These are phyloP conservation scores for Cerastoderma edule DNA, from an alignment of 2,888 invertebrate genomes.

Conservation along the genomic window DNA sequence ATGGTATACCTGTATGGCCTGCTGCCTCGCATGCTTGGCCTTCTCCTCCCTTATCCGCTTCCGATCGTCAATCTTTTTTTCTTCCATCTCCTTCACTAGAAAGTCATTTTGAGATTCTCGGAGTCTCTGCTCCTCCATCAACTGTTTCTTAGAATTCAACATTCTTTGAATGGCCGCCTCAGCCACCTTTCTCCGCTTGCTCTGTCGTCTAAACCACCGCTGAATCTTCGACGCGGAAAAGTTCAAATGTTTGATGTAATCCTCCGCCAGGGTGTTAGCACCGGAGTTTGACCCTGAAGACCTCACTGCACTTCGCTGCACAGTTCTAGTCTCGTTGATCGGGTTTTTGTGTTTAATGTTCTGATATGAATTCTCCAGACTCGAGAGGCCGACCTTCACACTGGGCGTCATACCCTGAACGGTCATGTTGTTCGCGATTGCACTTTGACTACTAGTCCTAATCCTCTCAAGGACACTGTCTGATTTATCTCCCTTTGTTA, in stretches of 20 bases:
- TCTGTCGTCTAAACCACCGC: conserved; percentile 78
- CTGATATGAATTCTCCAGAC: conserved; percentile 82
- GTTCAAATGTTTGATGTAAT: conserved; percentile 76
- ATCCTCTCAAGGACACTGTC: conserved; percentile 33
- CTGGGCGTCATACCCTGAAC: conserved; percentile 74
- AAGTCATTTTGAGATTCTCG: conserved; percentile 63
- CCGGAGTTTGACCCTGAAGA: conserved; percentile 39
- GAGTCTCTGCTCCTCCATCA: conserved; percentile 66
- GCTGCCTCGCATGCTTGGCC: conserved; percentile 78
- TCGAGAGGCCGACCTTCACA: conserved; percentile 78
- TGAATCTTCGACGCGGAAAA: conserved; percentile 80
- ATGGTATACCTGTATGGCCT: conserved; percentile 82
- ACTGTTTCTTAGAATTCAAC: conserved; percentile 76
- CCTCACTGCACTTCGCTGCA: conserved; percentile 25
- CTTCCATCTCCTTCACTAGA: conserved; percentile 65
- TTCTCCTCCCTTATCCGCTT: conserved; percentile 78
- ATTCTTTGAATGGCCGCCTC: conserved; percentile 80
- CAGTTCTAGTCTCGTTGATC: conserved; percentile 78
- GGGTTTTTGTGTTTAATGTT: conserved; percentile 83
- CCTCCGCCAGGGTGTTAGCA: conserved; percentile 73
- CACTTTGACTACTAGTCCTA: conserved; percentile 45
- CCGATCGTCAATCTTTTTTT: conserved; percentile 71
- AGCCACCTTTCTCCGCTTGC: conserved; percentile 62
- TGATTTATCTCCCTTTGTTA: conserved; percentile 35
- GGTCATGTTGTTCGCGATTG: conserved; percentile 82